These are phyloP conservation scores for Parauchenoglanis punctatus DNA, from an alignment of 2,797 vertebrate genomes.

Conservation along the genomic window DNA sequence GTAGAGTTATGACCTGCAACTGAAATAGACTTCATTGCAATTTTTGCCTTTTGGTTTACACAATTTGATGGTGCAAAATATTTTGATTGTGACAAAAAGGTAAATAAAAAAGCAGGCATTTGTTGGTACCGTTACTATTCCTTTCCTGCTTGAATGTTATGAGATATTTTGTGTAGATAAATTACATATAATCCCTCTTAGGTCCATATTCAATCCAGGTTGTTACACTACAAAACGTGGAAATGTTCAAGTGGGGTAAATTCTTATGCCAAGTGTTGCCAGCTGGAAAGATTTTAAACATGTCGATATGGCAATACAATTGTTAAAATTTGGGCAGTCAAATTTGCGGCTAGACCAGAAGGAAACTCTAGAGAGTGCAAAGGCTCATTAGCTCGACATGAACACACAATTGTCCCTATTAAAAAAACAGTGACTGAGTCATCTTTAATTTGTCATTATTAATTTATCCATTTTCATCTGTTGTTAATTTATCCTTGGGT, in stretches of 20 bases:
- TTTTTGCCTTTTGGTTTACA: no score
- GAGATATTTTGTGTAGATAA: no score
- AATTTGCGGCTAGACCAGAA: no score
- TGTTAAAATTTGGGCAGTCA: not conserved
- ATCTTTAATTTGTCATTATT: not conserved
- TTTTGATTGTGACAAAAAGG: no score
- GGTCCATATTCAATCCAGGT: no score
- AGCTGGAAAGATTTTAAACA: not conserved
- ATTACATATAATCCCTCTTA: not conserved
- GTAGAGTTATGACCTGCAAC: no score
- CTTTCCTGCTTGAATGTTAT: no score
- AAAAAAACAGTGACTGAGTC: not conserved
- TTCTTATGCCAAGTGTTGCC: not conserved
- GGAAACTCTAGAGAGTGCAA: not conserved
- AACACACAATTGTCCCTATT: not conserved
- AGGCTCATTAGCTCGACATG: not conserved
- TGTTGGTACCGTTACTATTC: no score
- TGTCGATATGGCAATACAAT: not conserved
- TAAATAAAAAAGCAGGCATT: no score
- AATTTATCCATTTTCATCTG: not conserved
- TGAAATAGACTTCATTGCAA: no score
- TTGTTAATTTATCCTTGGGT: not conserved
- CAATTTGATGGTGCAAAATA: no score
- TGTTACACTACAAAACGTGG: not conserved
- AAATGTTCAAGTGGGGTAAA: not conserved